A percentile compares a stretch with the other conserved stretches of the same genome.
phyloP scores from a whole-genome alignment of 2,888 invertebrate species.

The Lomographa bimaculata region DNA sequence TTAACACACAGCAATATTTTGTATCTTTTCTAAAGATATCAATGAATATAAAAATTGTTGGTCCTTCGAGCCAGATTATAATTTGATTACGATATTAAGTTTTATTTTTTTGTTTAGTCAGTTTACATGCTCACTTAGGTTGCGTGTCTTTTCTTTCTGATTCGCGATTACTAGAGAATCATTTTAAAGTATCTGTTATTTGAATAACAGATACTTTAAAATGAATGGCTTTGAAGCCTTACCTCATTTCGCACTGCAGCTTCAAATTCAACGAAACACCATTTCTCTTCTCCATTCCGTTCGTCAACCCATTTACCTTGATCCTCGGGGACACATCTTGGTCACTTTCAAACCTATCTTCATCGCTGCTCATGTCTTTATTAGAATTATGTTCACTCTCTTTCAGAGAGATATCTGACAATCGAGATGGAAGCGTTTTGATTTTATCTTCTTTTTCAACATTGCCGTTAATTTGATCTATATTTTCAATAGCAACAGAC shows the following conservation, averaged over 20 bases:
- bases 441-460: constrained; percentile 48
- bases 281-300: constrained; percentile 59
- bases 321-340: constrained; percentile 57
- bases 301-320: constrained; percentile 47
- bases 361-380: constrained; percentile 65
- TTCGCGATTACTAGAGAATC: too few relatives aligned
- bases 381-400: constrained; percentile 56
- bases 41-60: too few relatives aligned
- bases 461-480: constrained; percentile 38
- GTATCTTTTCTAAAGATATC: too few relatives aligned
- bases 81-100: too few relatives aligned
- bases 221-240: too few relatives aligned
- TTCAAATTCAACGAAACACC: constrained; percentile 73
- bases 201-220: too few relatives aligned
- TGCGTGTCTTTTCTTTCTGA: too few relatives aligned
- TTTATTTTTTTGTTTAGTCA: too few relatives aligned
- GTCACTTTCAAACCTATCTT: constrained; percentile 68
- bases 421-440: constrained; percentile 54
- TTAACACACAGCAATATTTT: too few relatives aligned
- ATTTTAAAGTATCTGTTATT: too few relatives aligned
- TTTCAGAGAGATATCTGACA: constrained; percentile 69
- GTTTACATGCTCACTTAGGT: too few relatives aligned
- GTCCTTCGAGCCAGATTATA: too few relatives aligned
- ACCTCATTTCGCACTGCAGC: constrained; percentile 77
- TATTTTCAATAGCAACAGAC: constrained; percentile 35